Evolutionary conservation across 2,797 vertebrate species (phyloP), one percentile per base, ranked within the genome.

Genomic region (Mionectes olivaceus): DNA sequence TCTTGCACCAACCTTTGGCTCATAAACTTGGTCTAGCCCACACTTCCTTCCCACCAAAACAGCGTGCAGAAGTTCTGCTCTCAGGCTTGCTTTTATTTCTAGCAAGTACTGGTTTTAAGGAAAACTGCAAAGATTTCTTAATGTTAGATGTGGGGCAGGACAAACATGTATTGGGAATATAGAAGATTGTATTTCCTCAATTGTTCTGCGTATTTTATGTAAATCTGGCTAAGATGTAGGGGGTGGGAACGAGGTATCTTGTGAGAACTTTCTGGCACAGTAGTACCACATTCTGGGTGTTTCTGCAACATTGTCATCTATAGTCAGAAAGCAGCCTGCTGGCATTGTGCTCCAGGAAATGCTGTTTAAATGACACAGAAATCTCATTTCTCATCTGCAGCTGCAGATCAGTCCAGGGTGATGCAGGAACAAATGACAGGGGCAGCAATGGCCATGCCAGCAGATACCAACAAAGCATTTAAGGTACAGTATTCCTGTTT

Each of bases 391-490:
- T 67, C 25, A 52, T 46, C 73, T 94, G 49, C 64, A 98, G 98
- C 99, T 83, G 99, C 99, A 32, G 99, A 99, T 97, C 99, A 99
- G 96, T 99, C 99, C 9, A 98, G 99, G 80, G 99, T 99, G 96
- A 99, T 99, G 99, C 99, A 99, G 96, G 99, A 99, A 92, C 99
- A 99, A 97, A 99, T 99, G 99, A 99, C 99, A 7, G 99, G 99
- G 22, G 99, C 99, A 46, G 99, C 99, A 59, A 99, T 99, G 99
- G 99, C 99, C 85, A 99, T 99, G 99, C 99, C 99, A 47, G 99
- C 99, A 63, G 99, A 99, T 69, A 99, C 99, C 76, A 99, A 99
- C 97, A 99, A 99, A 98, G 99, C 99, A 46, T 99, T 99, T 94
- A 99, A 99, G 99, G 99, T 99, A 96, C 71, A 23, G 82, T 89